These are phyloP conservation scores for Campylomormyrus numenius DNA, from an alignment of 2,113 vertebrate species.

Conservation along the genomic window DNA sequence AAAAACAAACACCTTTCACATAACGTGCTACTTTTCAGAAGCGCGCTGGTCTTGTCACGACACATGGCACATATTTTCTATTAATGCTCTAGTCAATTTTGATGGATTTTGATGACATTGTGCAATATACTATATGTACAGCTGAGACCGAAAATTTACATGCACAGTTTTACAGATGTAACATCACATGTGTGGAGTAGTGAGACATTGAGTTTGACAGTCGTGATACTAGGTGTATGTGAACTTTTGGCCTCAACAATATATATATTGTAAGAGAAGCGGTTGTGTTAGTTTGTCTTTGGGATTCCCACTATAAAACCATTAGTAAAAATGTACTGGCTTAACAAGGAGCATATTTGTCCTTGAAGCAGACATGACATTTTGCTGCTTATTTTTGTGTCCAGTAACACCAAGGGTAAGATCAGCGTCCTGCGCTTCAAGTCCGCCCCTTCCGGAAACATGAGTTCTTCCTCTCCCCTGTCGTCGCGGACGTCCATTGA, in stretches of 20 bases:
- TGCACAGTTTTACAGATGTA: not conserved
- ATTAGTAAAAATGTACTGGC: not conserved
- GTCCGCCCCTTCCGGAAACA: conserved; percentile 33
- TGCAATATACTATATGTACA: not conserved
- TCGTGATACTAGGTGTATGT: not conserved
- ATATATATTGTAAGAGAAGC: not conserved
- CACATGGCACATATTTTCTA: not conserved
- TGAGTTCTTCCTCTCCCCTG: conserved; percentile 67
- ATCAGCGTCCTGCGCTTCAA: conserved; percentile 16
- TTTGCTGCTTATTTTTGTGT: conserved; percentile 15
- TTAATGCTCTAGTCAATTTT: not conserved
- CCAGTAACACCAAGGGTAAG: conserved; percentile 40
- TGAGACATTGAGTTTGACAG: not conserved
- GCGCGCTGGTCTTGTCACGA: not conserved
- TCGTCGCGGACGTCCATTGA: conserved; percentile 61
- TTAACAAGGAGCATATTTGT: not conserved
- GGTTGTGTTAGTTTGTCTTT: not conserved
- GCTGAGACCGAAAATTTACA: not conserved
- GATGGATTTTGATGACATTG: not conserved
- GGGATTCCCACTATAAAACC: not conserved
- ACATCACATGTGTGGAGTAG: not conserved
- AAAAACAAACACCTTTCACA: not conserved
- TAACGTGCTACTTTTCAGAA: not conserved
- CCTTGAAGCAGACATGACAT: not conserved
- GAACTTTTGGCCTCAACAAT: not conserved